Evolutionary conservation across 2,113 vertebrate genomes (phyloP).

Genomic region (Gulo gulo): DNA sequence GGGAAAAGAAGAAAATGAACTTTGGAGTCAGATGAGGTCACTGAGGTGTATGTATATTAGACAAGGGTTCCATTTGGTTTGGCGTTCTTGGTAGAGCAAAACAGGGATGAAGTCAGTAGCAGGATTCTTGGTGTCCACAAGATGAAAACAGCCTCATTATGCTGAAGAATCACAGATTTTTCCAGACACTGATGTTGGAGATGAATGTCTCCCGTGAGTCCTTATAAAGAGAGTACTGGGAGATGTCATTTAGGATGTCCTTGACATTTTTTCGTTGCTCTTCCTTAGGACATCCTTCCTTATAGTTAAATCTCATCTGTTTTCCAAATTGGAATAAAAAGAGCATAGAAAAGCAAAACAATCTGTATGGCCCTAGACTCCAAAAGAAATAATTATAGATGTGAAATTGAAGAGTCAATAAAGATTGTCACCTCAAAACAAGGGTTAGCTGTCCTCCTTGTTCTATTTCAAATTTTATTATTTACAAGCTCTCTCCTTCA

Average conservation of each 20-base stretch:
- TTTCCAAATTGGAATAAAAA: constrained; percentile 31
- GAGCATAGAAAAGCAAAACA: background rate
- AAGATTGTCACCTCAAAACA: background rate
- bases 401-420: background rate
- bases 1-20: background rate
- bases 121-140: background rate
- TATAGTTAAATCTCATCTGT: constrained; percentile 6
- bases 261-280: constrained; percentile 23
- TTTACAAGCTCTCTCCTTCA: background rate
- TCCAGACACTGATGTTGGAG: background rate
- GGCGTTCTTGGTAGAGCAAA: background rate
- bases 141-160: background rate
- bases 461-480: background rate
- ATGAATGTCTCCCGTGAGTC: background rate
- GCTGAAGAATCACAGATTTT: constrained; percentile 6
- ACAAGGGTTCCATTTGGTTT: background rate
- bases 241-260: background rate
- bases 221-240: background rate
- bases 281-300: background rate
- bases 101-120: background rate
- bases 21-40: background rate
- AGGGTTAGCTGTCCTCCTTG: background rate
- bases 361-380: background rate
- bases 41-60: background rate
- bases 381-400: background rate